A percentile compares a stretch with the other conserved stretches of the same genome.
These are phyloP conservation scores for Ardeotis arabs DNA, from an alignment of 2,113 vertebrate species.

Conservation along the genomic window DNA sequence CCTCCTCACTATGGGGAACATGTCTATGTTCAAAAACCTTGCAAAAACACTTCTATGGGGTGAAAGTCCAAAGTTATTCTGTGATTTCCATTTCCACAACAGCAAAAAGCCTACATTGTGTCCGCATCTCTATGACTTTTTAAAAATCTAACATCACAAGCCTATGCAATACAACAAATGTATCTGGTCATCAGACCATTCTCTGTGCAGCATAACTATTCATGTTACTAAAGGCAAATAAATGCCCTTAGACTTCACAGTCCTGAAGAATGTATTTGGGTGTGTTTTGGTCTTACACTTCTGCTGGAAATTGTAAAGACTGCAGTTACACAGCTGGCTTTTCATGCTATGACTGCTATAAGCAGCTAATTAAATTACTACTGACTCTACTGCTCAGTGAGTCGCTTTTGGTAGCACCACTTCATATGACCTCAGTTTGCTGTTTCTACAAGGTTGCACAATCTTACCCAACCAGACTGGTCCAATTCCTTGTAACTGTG, in stretches of 20 bases:
- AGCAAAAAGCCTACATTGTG: neutral
- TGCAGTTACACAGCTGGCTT: conserved; percentile 35
- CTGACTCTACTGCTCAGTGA: neutral
- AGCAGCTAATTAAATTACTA: conserved; percentile 64
- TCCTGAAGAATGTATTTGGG: neutral
- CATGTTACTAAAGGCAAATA: neutral
- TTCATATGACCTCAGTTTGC: conserved; percentile 6
- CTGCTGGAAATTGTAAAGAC: conserved; percentile 11
- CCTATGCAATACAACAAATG: neutral
- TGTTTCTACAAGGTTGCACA: neutral
- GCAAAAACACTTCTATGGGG: neutral
- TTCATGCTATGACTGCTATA: conserved; percentile 39
- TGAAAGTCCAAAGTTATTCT: neutral
- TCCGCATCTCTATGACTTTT: neutral
- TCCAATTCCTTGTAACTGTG: neutral
- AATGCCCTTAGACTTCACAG: neutral
- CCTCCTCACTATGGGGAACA: neutral
- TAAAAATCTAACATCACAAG: neutral
- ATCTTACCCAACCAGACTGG: neutral
- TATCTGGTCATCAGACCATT: neutral
- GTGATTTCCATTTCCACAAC: neutral
- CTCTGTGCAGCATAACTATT: neutral
- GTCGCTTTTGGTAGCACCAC: neutral
- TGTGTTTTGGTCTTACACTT: neutral
- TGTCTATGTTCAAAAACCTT: neutral